Evolutionary conservation across 2,797 vertebrate species (phyloP).

Genomic region (Neoniphon sammara): DNA sequence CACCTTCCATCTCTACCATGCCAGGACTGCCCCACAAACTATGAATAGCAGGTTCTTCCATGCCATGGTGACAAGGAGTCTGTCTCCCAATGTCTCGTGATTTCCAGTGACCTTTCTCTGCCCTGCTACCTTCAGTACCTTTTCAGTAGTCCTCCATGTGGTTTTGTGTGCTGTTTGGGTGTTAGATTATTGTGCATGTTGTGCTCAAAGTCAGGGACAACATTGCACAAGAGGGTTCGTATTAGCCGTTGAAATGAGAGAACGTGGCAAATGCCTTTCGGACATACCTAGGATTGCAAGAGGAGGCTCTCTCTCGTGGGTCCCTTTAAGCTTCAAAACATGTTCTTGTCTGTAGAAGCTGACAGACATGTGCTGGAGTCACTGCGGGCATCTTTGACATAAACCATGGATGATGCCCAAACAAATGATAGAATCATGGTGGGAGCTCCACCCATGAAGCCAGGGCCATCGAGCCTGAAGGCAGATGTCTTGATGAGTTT

Average conservation of each 20-base stretch:
- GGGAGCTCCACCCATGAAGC: too few relatives aligned
- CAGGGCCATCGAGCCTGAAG: too few relatives aligned
- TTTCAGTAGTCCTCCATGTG: conserved; percentile 14
- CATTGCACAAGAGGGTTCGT: conserved; percentile 2
- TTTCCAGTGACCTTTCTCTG: conserved; percentile 44
- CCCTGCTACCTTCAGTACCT: conserved; percentile 24
- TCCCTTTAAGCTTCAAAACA: conserved; percentile 22
- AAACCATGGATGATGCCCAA: conserved; percentile 17
- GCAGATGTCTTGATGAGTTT: too few relatives aligned
- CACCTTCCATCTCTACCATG: conserved; percentile 49
- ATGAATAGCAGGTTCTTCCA: conserved; percentile 74
- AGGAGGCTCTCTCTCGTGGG: neutral
- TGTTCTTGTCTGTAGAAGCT: conserved; percentile 5
- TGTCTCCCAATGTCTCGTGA: conserved; percentile 58
- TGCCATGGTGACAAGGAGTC: conserved; percentile 64
- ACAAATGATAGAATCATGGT: too few relatives aligned
- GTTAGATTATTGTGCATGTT: conserved; percentile 30
- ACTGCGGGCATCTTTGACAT: conserved; percentile 7
- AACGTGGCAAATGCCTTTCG: conserved; percentile 23
- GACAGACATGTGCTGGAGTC: neutral
- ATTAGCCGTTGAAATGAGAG: conserved; percentile 36
- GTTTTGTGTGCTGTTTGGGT: conserved; percentile 12
- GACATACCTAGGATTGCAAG: conserved; percentile 27
- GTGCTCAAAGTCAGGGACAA: conserved; percentile 7
- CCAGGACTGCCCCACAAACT: conserved; percentile 63